These are phyloP conservation scores for Thalassarche chlororhynchos DNA, from an alignment of 2,113 vertebrate genomes.

Conservation along the genomic window DNA sequence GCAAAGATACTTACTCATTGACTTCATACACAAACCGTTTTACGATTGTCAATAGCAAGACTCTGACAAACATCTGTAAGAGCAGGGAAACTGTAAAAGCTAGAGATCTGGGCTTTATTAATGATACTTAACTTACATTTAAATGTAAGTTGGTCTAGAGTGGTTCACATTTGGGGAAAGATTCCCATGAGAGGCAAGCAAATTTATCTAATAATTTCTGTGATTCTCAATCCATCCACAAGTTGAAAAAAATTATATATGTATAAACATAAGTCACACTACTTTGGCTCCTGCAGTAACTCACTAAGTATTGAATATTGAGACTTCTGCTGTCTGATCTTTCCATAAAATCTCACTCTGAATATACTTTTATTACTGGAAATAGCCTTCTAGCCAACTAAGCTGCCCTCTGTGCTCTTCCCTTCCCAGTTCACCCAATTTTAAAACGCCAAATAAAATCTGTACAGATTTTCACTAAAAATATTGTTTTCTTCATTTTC, in stretches of 20 bases:
- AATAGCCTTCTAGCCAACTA: background rate
- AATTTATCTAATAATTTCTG: background rate
- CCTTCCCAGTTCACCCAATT: background rate
- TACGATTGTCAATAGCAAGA: slow-evolving; percentile 65
- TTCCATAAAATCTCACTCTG: background rate
- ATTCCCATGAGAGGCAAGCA: background rate
- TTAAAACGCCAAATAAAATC: background rate
- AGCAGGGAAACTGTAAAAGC: slow-evolving; percentile 68
- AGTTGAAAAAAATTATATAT: background rate
- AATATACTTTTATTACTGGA: background rate
- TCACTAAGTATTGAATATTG: background rate
- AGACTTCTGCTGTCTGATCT: background rate
- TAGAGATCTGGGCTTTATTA: slow-evolving; percentile 52
- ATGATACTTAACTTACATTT: slow-evolving; percentile 38
- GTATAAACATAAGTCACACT: background rate
- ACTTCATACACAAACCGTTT: slow-evolving; percentile 68
- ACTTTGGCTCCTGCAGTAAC: background rate
- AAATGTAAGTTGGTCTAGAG: slow-evolving; percentile 41
- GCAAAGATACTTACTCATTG: slow-evolving; percentile 61
- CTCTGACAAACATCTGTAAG: slow-evolving; percentile 66
- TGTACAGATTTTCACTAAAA: background rate
- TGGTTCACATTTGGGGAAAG: background rate
- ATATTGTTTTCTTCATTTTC: background rate
- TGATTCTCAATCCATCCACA: background rate
- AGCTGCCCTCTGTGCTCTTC: background rate